phyloP scores from a whole-genome alignment of 2,797 vertebrate genomes.

The Pitangus sulphuratus region DNA sequence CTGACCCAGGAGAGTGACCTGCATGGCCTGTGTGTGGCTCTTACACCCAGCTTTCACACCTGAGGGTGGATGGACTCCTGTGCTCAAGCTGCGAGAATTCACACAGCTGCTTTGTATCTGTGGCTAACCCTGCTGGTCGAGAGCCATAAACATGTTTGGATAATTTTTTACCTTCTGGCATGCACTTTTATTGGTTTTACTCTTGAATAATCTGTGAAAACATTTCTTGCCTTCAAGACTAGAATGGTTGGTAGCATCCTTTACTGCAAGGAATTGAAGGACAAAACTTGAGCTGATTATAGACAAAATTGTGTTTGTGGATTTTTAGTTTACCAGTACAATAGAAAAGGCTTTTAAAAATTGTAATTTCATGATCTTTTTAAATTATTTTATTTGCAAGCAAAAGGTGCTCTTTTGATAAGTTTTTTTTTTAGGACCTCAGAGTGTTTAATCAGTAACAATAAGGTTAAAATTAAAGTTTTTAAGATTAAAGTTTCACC shows the following conservation, averaged over 20 bases:
- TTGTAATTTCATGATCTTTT: neutral
- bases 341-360: neutral
- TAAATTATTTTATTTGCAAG: neutral
- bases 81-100: neutral
- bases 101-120: neutral
- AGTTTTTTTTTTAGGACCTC: neutral
- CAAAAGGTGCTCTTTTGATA: neutral
- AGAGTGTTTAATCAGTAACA: slow-evolving; percentile 30
- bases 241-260: neutral
- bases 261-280: neutral
- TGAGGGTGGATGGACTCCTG: neutral
- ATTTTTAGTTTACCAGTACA: neutral
- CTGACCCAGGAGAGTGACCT: neutral
- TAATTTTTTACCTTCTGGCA: neutral
- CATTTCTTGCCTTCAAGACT: neutral
- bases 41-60: neutral
- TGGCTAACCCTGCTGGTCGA: neutral
- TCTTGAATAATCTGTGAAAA: neutral
- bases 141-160: neutral
- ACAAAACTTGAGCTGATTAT: neutral
- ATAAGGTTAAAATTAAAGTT: neutral
- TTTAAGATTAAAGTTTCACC: slow-evolving; percentile 41
- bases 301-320: neutral
- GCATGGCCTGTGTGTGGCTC: neutral
- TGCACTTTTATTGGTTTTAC: neutral